Conservation (phyloP, 2,113 vertebrate species). For the Oncorhynchus kisutch region DNA sequence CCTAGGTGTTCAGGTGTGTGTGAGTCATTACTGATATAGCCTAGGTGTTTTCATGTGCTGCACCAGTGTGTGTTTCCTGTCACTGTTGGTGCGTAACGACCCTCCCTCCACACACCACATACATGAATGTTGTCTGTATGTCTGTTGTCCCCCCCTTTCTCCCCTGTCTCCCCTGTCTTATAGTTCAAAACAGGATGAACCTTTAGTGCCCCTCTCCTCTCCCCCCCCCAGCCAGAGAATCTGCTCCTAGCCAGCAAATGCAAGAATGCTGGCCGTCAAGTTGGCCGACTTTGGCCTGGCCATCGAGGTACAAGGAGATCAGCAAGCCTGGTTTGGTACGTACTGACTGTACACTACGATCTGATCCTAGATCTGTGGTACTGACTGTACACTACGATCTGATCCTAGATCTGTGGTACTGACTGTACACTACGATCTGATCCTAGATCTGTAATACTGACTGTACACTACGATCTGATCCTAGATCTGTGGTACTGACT, state of each 20-base stretch:
- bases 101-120: background rate
- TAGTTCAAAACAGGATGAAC: slow-evolving; percentile 1
- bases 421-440: background rate
- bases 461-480: too few species aligned
- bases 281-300: slow-evolving; percentile 94
- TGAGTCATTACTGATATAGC: too few species aligned
- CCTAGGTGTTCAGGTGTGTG: too few species aligned
- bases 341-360: slow-evolving; percentile 13
- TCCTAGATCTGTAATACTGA: too few species aligned
- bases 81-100: slow-evolving; percentile 6
- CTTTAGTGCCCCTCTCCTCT: slow-evolving; percentile 5
- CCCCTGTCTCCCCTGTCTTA: background rate
- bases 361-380: background rate
- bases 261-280: slow-evolving; percentile 94
- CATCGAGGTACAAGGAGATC: slow-evolving; percentile 95
- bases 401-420: too few species aligned
- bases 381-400: background rate
- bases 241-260: slow-evolving; percentile 95
- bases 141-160: background rate
- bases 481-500: too few species aligned
- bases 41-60: slow-evolving; percentile 1
- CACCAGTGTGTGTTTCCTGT: slow-evolving; percentile 1
- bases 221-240: slow-evolving; percentile 84
- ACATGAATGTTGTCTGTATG: background rate
- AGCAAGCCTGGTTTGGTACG: slow-evolving; percentile 98